These are phyloP conservation scores for Cerastis rubricosa DNA, from an alignment of 2,888 invertebrate genomes.

Conservation along the genomic window DNA sequence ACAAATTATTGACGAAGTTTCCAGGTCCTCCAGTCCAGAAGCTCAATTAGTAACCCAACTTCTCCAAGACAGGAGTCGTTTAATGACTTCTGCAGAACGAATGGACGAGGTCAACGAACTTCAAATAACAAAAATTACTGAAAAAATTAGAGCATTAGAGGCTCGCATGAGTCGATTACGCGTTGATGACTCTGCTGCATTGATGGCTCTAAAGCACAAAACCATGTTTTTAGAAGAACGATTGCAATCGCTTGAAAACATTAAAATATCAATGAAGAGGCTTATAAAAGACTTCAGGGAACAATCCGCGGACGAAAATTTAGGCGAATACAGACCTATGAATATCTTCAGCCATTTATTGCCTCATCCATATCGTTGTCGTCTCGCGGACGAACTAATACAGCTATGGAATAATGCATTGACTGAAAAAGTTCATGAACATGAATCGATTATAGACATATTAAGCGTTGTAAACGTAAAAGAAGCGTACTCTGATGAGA, in stretches of 20 bases:
- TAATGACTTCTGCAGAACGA: constrained; percentile 27
- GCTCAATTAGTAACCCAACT: constrained; percentile 46
- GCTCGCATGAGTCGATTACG: constrained; percentile 64
- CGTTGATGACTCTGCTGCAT: constrained; percentile 59
- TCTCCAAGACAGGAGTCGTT: constrained; percentile 38
- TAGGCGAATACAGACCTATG: constrained; percentile 30
- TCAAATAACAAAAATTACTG: constrained; percentile 64
- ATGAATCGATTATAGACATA: constrained; percentile 72
- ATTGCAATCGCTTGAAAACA: constrained; percentile 68
- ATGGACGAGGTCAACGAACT: constrained; percentile 51
- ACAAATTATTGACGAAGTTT: constrained; percentile 67
- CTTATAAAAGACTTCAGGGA: constrained; percentile 53
- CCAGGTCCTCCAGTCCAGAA: constrained; percentile 51
- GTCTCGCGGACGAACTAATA: constrained; percentile 69
- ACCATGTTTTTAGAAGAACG: constrained; percentile 72
- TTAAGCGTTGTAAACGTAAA: constrained; percentile 67
- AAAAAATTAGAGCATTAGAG: constrained; percentile 70
- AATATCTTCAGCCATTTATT: constrained; percentile 73
- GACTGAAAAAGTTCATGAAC: constrained; percentile 3
- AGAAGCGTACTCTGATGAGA: constrained; percentile 68
- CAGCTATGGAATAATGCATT: constrained; percentile 69
- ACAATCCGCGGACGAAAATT: not conserved
- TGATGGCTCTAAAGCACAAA: constrained; percentile 71
- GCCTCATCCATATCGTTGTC: constrained; percentile 67
- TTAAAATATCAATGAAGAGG: constrained; percentile 63